These are phyloP conservation scores for Vesta saturnalis DNA, from an alignment of 2,888 invertebrate genomes.

Conservation along the genomic window DNA sequence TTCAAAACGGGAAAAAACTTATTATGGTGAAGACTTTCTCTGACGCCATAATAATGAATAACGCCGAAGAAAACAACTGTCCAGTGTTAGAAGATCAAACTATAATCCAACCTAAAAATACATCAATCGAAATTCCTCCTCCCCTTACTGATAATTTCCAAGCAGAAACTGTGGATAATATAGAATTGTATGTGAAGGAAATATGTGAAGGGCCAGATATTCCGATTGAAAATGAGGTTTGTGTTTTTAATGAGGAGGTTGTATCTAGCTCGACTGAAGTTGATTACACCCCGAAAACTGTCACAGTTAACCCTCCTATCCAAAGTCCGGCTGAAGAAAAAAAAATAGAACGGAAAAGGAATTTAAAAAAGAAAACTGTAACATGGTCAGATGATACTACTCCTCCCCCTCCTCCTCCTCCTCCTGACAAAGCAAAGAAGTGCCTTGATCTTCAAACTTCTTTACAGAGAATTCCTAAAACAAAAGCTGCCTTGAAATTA, in stretches of 20 bases:
- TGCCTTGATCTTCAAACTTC: background rate
- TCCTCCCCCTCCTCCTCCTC: too few relatives aligned
- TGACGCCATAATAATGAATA: slow-evolving; percentile 30
- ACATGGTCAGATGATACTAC: background rate
- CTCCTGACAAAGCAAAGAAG: background rate
- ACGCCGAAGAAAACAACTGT: slow-evolving; percentile 8
- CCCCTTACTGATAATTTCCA: background rate
- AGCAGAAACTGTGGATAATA: background rate
- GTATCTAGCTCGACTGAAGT: slow-evolving; percentile 31
- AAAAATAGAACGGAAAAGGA: background rate
- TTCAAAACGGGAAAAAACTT: slow-evolving; percentile 39
- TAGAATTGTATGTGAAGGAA: slow-evolving; percentile 10
- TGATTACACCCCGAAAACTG: slow-evolving; percentile 11
- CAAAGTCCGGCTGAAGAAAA: background rate
- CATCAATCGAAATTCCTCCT: too few relatives aligned
- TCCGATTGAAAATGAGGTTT: slow-evolving; percentile 17
- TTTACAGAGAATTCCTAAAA: slow-evolving; percentile 21
- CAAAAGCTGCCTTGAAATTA: slow-evolving; percentile 32
- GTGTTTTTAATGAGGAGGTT: slow-evolving; percentile 31
- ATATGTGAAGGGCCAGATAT: slow-evolving; percentile 12
- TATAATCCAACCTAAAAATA: background rate
- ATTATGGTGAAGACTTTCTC: slow-evolving; percentile 39
- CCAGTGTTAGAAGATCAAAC: slow-evolving; percentile 6
- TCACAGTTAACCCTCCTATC: background rate
- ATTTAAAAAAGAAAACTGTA: background rate